Percentiles rank a stretch among this genome's conserved stretches.
Conservation (phyloP, 2,797 vertebrate species). For the Poecilia velifera region DNA sequence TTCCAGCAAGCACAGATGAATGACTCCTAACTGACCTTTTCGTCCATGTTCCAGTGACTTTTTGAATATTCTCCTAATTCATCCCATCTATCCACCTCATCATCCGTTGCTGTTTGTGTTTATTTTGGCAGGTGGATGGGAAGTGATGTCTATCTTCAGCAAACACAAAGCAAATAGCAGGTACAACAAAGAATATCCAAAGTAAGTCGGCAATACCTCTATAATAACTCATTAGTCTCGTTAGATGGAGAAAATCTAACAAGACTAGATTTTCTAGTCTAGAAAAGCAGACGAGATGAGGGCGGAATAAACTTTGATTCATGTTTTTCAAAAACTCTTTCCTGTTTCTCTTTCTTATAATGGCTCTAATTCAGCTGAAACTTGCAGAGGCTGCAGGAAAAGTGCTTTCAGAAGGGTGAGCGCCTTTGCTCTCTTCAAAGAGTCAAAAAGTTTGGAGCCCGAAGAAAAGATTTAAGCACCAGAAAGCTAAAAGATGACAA, state of each 20-base stretch:
- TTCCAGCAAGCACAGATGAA: background rate
- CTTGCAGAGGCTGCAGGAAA: conserved; percentile 32
- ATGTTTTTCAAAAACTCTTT: background rate
- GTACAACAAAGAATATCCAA: background rate
- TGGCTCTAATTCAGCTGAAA: conserved; percentile 22
- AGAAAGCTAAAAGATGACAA: conserved; percentile 45
- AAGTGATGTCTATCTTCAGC: background rate
- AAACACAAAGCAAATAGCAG: background rate
- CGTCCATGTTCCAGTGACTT: background rate
- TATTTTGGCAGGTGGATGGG: background rate
- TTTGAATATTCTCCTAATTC: background rate
- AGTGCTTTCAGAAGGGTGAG: conserved; percentile 24
- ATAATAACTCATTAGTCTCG: background rate
- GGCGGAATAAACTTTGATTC: background rate
- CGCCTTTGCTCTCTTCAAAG: conserved; percentile 40
- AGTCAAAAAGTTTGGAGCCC: conserved; percentile 46
- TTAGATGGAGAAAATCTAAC: background rate
- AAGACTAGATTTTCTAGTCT: too few relatives aligned
- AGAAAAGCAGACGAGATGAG: too few relatives aligned
- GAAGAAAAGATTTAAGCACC: conserved; percentile 58
- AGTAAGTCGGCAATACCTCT: background rate
- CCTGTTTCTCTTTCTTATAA: conserved; percentile 9
- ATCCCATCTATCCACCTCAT: background rate
- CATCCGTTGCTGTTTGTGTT: background rate
- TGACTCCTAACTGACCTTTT: background rate